Conservation (phyloP, 1,140 invertebrate genomes). For the Odontomachus brunneus region DNA sequence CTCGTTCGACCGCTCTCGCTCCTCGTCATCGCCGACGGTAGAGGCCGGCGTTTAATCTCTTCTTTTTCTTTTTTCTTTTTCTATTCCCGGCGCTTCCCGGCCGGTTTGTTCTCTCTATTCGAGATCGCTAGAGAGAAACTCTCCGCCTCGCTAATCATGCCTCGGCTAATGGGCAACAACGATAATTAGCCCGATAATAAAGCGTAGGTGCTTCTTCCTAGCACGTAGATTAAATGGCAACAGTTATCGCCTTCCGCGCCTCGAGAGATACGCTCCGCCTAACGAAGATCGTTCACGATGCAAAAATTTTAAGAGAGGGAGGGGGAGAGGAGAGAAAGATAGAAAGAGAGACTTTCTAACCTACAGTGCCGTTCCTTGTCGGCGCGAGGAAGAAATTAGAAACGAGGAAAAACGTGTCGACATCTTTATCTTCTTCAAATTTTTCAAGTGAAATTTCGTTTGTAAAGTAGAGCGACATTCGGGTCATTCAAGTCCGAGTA, state of each 20-base stretch:
- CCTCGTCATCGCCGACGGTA: neutral
- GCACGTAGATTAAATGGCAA: conserved; percentile 52
- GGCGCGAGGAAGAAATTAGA: conserved; percentile 12
- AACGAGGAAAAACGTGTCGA: neutral
- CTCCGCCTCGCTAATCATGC: conserved; percentile 57
- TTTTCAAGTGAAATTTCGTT: no score
- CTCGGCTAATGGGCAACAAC: conserved; percentile 55
- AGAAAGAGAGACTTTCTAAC: conserved; percentile 17
- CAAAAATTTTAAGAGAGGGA: conserved; percentile 11
- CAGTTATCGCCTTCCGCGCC: conserved; percentile 52
- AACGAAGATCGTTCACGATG: conserved; percentile 13
- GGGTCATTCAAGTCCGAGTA: no score
- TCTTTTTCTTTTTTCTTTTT: conserved; percentile 26
- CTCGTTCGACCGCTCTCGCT: neutral
- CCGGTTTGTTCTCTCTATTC: neutral
- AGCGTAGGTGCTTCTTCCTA: conserved; percentile 51
- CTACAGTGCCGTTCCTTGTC: neutral
- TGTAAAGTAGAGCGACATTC: no score
- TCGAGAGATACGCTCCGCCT: conserved; percentile 13
- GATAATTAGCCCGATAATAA: conserved; percentile 67
- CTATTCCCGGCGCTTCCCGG: neutral
- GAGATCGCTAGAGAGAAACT: conserved; percentile 23
- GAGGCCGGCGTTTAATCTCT: conserved; percentile 42
- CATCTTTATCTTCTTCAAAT: no score
- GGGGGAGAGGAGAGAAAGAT: no score